A percentile compares a stretch with the other conserved stretches of the same genome.
Evolutionary conservation across 2,113 vertebrate species (phyloP).

Genomic region (Melanotaenia duboulayi): DNA sequence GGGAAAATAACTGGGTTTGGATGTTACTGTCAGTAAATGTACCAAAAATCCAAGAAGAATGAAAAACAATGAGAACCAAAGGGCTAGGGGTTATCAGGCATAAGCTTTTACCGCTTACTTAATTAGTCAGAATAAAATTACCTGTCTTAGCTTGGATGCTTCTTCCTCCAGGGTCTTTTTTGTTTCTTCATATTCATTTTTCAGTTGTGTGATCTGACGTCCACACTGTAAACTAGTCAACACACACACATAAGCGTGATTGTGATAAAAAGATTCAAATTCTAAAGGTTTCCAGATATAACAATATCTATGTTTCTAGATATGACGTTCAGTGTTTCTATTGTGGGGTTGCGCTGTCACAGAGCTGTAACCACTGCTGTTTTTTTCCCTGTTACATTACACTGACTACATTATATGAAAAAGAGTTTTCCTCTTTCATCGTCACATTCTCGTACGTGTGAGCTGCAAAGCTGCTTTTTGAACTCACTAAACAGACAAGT

Average conservation of each 20-base stretch:
- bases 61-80: neutral
- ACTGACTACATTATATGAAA: neutral
- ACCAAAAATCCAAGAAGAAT: neutral
- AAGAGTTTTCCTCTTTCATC: neutral
- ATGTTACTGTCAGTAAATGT: neutral
- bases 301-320: too few relatives aligned
- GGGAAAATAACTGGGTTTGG: too few relatives aligned
- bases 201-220: conserved; percentile 93
- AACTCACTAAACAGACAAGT: neutral
- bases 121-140: conserved; percentile 28
- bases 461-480: neutral
- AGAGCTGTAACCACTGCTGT: neutral
- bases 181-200: conserved; percentile 91
- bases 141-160: conserved; percentile 71
- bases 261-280: too few relatives aligned
- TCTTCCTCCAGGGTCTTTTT: conserved; percentile 85
- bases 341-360: neutral
- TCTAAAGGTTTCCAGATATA: too few relatives aligned
- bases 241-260: conserved; percentile 59
- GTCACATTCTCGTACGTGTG: neutral
- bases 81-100: neutral
- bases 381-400: neutral
- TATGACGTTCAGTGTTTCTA: neutral
- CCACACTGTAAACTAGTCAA: conserved; percentile 93
- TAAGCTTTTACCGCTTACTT: neutral